A percentile compares a stretch with the other conserved stretches of the same genome.
Evolutionary conservation across 1,140 invertebrate species (phyloP).

Genomic region (Zaprionus nigranus): DNA sequence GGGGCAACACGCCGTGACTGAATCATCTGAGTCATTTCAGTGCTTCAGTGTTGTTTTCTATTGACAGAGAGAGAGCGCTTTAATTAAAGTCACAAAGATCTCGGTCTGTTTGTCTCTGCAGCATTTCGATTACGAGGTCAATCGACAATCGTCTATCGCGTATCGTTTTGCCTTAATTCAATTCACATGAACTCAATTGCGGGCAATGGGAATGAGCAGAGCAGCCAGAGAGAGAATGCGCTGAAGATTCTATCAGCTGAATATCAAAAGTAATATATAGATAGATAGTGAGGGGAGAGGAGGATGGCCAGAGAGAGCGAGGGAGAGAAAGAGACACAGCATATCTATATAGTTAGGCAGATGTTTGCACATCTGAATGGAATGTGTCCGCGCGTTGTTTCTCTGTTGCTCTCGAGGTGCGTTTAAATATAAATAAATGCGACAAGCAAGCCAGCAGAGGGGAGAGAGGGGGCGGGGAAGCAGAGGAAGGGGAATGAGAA

Average conservation of each 20-base stretch:
- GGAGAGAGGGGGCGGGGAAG: neutral
- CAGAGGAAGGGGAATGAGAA: neutral
- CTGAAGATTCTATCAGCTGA: neutral
- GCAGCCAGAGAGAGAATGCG: neutral
- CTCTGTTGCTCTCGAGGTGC: conserved; percentile 51
- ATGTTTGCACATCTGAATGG: conserved; percentile 5
- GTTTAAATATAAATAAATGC: conserved; percentile 70
- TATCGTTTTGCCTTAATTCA: conserved; percentile 55
- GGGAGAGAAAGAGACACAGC: too few species aligned
- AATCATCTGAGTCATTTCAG: too few species aligned
- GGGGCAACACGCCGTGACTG: neutral
- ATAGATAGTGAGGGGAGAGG: neutral
- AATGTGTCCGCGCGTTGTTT: conserved; percentile 10
- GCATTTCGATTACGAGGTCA: conserved; percentile 3
- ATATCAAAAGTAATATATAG: neutral
- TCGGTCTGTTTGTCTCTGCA: conserved; percentile 2
- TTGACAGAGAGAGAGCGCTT: neutral
- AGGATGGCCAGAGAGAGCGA: too few species aligned
- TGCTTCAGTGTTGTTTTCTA: too few species aligned
- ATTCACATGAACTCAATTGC: conserved; percentile 66
- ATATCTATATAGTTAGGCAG: neutral
- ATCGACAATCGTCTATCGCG: conserved; percentile 17
- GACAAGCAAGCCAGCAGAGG: conserved; percentile 9
- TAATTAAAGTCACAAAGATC: neutral
- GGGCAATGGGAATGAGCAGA: too few species aligned